Evolutionary conservation across 2,113 vertebrate species (phyloP), one percentile per base, ranked within the genome.

Genomic region (Cryptomyrus ogoouensis): DNA sequence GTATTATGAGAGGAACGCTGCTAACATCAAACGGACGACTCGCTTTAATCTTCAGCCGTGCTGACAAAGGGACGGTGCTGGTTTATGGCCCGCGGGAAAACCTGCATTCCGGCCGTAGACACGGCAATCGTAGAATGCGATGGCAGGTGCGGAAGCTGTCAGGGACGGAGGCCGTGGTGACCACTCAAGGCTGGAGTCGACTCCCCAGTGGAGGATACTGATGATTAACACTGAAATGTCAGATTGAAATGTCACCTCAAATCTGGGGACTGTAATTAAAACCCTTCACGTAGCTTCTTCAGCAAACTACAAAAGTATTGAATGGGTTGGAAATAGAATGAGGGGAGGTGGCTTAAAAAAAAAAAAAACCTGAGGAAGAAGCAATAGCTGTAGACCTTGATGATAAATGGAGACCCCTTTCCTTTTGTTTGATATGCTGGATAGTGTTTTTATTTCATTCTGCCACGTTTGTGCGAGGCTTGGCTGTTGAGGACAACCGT

Each of bases 1-100:
- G 91, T 87, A 84, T 90, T 46, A 89, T 62, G 46, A 92, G 8
- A 88, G 88, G 62, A 77, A 83, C 46, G 49, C 31, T 66, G 47
- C 92, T 85, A 94, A 94, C 94, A 95, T 95, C 94, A 95, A 95
- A 96, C 93, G 92, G 91, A 15, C 74, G 89, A 87, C 94, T 88
- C 90, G 91, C 93, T 95, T 95, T 95, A 94, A 94, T 96, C 94
- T 95, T 93, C 91, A 91, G 91, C 94, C 93, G 91, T 92, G 93
- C 87, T 94, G 92, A 94, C 92, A 94, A 91, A 93, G 92, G 91
- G 88, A 89, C 89, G 90, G 90, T 77, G 92, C 90, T 90, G 89
- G 3, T 58, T 44, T 77, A 87, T 88, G 49, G 56, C 58, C 83
- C 0, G 31, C 31, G 7, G 31, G 46, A 53, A 8, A 77, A 88